Percentiles rank a stretch among this genome's conserved stretches.
Conservation (phyloP, 2,888 invertebrate species). For the Aplocera efformata region DNA sequence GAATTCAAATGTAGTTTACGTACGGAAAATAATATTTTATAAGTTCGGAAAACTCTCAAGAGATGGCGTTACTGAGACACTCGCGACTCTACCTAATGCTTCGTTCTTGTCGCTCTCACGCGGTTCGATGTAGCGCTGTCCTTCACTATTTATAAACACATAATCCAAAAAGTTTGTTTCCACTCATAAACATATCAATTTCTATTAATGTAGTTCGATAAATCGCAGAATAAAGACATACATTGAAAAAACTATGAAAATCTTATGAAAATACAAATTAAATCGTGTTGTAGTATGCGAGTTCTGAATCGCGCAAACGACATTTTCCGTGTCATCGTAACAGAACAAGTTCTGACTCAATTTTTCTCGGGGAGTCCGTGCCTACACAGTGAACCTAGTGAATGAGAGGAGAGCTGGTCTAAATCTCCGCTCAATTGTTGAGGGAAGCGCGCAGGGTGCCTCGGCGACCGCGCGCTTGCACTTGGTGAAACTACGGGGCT, state of each 20-base stretch:
- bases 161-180: not conserved
- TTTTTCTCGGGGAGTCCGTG: conserved; percentile 5
- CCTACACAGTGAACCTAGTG: no score
- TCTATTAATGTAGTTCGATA: not conserved
- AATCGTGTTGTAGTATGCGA: not conserved
- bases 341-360: not conserved
- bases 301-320: conserved; percentile 8
- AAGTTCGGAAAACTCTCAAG: no score
- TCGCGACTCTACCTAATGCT: not conserved
- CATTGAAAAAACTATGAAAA: conserved; percentile 3
- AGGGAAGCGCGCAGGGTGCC: no score
- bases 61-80: conserved; percentile 10
- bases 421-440: no score
- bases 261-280: not conserved
- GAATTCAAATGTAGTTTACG: no score
- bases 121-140: conserved; percentile 1
- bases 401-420: no score
- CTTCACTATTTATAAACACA: not conserved
- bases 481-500: no score
- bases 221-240: not conserved
- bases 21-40: no score
- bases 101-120: conserved; percentile 5
- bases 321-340: not conserved
- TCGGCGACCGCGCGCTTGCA: no score
- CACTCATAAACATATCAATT: not conserved